Evolutionary conservation across 2,888 invertebrate species (phyloP).

Genomic region (Euplexia lucipara): DNA sequence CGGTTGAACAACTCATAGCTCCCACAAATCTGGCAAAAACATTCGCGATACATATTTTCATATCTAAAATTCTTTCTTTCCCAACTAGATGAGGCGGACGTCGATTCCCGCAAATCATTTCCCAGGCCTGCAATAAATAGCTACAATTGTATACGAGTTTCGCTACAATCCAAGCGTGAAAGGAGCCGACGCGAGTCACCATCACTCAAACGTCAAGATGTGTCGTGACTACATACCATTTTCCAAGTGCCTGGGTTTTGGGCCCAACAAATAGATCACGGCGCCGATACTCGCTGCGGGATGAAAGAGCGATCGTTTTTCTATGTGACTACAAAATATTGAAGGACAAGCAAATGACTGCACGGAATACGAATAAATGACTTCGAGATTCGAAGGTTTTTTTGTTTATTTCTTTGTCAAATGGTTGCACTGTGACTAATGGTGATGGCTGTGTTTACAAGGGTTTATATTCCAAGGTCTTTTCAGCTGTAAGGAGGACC

Average conservation of each 20-base stretch:
- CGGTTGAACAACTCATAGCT: constrained; percentile 16
- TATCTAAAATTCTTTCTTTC: constrained; percentile 47
- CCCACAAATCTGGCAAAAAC: constrained; percentile 31
- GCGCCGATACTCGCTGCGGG: constrained; percentile 66
- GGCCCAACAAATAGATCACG: constrained; percentile 82
- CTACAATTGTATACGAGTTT: constrained; percentile 65
- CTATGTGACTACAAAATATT: constrained; percentile 68
- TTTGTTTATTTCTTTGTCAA: constrained; percentile 37
- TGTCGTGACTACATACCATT: constrained; percentile 83
- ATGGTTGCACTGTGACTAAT: neutral
- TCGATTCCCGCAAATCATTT: constrained; percentile 61
- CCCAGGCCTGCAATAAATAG: constrained; percentile 63
- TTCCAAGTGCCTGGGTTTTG: constrained; percentile 81
- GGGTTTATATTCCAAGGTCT: neutral
- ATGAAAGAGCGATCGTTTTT: constrained; percentile 69
- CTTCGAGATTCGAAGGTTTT: constrained; percentile 8
- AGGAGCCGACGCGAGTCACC: constrained; percentile 70
- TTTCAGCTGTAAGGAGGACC: neutral
- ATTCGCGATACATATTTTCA: constrained; percentile 49
- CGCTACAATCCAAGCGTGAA: constrained; percentile 70
- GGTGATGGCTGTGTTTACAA: neutral
- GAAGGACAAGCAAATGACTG: constrained; percentile 57
- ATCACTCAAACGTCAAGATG: constrained; percentile 84
- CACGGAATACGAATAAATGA: constrained; percentile 51
- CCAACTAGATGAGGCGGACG: constrained; percentile 53